Evolutionary conservation across 2,113 vertebrate species (phyloP).

Genomic region (Azemiops feae): DNA sequence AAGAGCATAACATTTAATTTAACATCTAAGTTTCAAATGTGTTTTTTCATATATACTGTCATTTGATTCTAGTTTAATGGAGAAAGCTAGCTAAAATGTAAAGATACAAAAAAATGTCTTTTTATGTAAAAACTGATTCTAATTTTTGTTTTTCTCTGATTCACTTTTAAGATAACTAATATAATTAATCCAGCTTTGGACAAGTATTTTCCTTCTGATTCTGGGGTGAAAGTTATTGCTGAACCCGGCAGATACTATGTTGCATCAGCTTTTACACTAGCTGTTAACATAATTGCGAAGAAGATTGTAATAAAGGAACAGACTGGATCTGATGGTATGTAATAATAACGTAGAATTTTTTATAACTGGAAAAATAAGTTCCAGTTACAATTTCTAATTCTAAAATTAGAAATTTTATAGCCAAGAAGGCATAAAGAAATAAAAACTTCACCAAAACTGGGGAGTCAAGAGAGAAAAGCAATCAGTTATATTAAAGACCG

Average conservation of each 20-base stretch:
- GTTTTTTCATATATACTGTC: not conserved
- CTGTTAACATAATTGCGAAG: conserved; percentile 97
- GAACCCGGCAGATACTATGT: conserved; percentile 97
- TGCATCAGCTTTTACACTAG: conserved; percentile 90
- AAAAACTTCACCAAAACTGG: not conserved
- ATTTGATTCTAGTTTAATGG: not conserved
- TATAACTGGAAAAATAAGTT: not conserved
- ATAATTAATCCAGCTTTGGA: conserved; percentile 92
- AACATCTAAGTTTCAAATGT: not conserved
- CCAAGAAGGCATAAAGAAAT: not conserved
- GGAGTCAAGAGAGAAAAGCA: not conserved
- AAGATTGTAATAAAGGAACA: conserved; percentile 89
- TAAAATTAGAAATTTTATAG: not conserved
- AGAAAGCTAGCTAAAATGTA: not conserved
- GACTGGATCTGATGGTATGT: conserved; percentile 78
- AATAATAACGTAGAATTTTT: not conserved
- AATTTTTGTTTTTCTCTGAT: not conserved
- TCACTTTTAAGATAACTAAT: conserved; percentile 77
- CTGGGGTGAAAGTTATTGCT: conserved; percentile 84
- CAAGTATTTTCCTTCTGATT: conserved; percentile 89
- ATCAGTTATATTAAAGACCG: not conserved
- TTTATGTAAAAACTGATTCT: not conserved
- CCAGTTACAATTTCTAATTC: not conserved
- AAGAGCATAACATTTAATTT: not conserved
- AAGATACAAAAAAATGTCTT: not conserved